Evolutionary conservation across 92 coral and sea anemone species (phyloP), one percentile per base, ranked within the genome.

Genomic region (Phenganax subtilis): DNA sequence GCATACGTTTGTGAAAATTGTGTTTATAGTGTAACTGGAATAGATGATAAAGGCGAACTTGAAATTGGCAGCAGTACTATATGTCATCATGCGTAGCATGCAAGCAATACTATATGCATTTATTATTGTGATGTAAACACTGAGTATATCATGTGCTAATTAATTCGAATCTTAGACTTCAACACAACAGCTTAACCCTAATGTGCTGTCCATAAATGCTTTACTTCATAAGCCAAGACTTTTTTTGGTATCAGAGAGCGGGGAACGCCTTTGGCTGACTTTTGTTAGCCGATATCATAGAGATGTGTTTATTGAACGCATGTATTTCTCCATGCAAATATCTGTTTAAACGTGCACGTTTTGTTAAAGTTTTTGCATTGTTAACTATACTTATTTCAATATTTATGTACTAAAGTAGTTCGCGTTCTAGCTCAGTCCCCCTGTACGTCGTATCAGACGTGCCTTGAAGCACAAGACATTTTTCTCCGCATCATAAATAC

Each of bases 201-300:
- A 68, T 64, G 70, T 64, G 27, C 20, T 7, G 12, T 6, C 30
- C 70, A n/a, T 2, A 64, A 9, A 12, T 20, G 30, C 10, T 64
- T 8, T 10, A 64, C 37, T 64, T 44, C 7, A 64, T 37, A 64
- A 64, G 37, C 31, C 30, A 8, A 28, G 12, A 10, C 3, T 17
- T 5, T 64, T 20, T 28, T 2, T 20, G 31, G 70, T 20, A 64
- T 64, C 37, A 8, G 12, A 28, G n/a, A 4, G n/a, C 37, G 7
- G 73, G 52, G 73, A 68, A 68, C 73, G 73, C 73, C 73, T 68
- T 68, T 17, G 14, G 53, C 73, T 0, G 72, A 9, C 2, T 66
- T 27, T 27, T 6, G 54, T 37, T 37, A 37, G 52, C 17, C 37
- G 73, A 68, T 68, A 28, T 29, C 73, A 29, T 68, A 53, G 53